Base-by-base conservation (phyloP, 2,888 invertebrate species). In the Drosophila acutilabella region DNA sequence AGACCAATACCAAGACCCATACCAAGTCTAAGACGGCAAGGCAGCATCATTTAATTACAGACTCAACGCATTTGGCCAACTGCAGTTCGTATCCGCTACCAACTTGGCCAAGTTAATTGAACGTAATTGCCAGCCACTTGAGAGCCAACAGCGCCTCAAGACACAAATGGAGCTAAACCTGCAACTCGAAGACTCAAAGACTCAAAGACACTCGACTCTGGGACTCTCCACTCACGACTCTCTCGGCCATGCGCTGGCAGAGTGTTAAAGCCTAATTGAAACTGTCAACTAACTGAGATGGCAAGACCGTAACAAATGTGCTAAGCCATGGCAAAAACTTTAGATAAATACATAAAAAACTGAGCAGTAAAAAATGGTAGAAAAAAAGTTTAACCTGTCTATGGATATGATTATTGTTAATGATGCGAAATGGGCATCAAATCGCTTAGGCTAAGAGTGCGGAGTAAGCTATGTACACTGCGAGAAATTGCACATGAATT, bases 51-150 rank as follows among this genome's bases (percentile, higher is more conserved):
- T 83, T 87, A 83, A 83, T 83, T 83, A 78, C 85, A 70, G 59
- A 69, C 69, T 64, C 69, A 73, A 69, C 74, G 86, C 83, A 80
- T 85, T 82, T 81, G 86, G 80, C 75, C 75, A 73, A 78, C 64
- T 77, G 78, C 72, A 65, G 79, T 52, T 59, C 66, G 82, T 87
- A 87, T 83, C 82, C 82, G 82, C 87, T 83, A 83, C 85, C 88
- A 87, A 81, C 74, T 74, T 84, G 81, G 85, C 84, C 82, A 81
- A 84, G 47, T 85, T 88, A 84, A 84, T 84, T 84, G 88, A 85
- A 80, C 78, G 80, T 84, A 84, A 84, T 84, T 84, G 88, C 80
- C 88, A 82, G 84, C 78, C 84, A 82, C 88, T 85, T 85, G 88
- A 84, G 83, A 81, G 86, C 71, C 26, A 67, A 67, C 71, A 71